Percentiles rank a stretch among this genome's conserved stretches.
These are phyloP conservation scores for Eulithis prunata DNA, from an alignment of 2,888 invertebrate species.

Conservation along the genomic window DNA sequence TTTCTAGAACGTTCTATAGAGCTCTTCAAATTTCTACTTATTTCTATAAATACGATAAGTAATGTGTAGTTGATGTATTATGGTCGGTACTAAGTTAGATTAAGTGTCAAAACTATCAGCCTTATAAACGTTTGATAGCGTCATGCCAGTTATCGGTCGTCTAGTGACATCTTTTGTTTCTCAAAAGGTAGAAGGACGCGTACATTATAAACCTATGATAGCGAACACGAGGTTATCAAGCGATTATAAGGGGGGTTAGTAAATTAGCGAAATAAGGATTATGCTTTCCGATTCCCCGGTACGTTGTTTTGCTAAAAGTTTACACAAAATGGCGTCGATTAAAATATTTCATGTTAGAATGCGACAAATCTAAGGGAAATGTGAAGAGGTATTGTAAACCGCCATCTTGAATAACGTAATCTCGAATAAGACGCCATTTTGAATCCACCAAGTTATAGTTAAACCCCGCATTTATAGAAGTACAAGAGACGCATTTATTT, in stretches of 20 bases:
- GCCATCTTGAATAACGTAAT: constrained; percentile 16
- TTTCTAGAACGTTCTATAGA: constrained; percentile 59
- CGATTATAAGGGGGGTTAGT: constrained; percentile 52
- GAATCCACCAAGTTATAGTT: constrained; percentile 10
- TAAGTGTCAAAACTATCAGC: constrained; percentile 65
- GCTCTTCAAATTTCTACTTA: constrained; percentile 63
- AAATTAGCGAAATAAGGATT: constrained; percentile 63
- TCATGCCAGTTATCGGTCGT: neutral
- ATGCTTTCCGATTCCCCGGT: constrained; percentile 54
- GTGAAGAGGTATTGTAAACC: neutral
- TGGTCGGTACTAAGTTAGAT: constrained; percentile 66
- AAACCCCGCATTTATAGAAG: constrained; percentile 26
- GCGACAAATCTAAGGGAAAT: neutral
- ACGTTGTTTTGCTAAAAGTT: constrained; percentile 19
- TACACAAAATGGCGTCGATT: constrained; percentile 31
- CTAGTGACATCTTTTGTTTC: neutral
- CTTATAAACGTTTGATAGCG: neutral
- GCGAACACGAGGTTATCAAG: neutral
- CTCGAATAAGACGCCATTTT: constrained; percentile 18
- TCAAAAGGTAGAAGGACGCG: neutral
- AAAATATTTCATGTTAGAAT: neutral
- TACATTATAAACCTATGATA: neutral
- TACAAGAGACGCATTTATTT: constrained; percentile 42
- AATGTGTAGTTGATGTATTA: constrained; percentile 78
- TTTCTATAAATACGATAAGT: constrained; percentile 55